Evolutionary conservation across 1,140 invertebrate genomes (phyloP), one percentile per base, ranked within the genome.

Genomic region (Popillia japonica): DNA sequence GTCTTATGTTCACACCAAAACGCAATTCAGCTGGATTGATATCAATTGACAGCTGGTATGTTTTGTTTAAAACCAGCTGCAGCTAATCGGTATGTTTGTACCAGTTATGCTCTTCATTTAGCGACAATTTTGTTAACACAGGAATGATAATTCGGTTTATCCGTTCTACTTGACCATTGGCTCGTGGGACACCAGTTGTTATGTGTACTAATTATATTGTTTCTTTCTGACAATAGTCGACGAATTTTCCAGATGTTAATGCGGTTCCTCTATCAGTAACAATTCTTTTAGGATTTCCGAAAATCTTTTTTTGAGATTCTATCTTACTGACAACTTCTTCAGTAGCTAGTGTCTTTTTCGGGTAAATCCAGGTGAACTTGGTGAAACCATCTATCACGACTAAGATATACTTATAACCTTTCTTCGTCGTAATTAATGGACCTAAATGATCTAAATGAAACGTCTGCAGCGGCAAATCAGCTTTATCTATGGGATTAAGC

Each of bases 261-360:
- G 82, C 79, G 2, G 80, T 78, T 0, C 81, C 82, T 68, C 80
- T 42, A 68, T 87, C 86, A 2, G 81, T 78, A 11, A 87, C 81
- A 10, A 87, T 84, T 72, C 81, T 55, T 3, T 34, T 72, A 40
- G 85, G 86, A 77, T 84, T 85, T 2, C 86, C 86, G 80, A 87
- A 88, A 48, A 40, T 79, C 9, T 64, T 11, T 40, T 78, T 79
- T 68, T 27, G 23, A 27, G 7, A 10, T 10, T 17, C 11, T 27
- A 34, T 10, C 22, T 68, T 68, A 11, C 23, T 14, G 10, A 79
- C 42, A 7, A 72, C 55, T 4, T 64, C 72, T 23, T 72, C 40
- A 10, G 44, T 77, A 17, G 73, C 68, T n/a, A n/a, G 22, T 34
- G 79, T 82, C 64, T 76, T 81, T 3, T 83, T 83, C 0, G 83